Base-by-base conservation (phyloP, 2,113 vertebrate genomes). In the Pristiophorus japonicus region DNA sequence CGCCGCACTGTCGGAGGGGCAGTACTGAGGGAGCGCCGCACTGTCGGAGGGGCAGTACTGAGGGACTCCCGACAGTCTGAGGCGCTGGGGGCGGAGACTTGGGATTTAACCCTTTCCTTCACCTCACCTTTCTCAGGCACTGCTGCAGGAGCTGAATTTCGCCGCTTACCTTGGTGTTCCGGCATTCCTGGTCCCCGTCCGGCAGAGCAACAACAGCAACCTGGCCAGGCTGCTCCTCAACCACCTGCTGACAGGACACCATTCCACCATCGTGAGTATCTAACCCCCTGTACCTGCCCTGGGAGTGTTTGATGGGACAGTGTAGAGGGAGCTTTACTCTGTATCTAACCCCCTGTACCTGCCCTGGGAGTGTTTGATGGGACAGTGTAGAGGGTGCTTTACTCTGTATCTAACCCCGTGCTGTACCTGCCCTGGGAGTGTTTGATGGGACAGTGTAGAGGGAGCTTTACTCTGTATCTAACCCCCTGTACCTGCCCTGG, bases 111-210 rank as follows among this genome's bases (percentile, higher is more conserved):
- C 14, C 34, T 11, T 73, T 38, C 1, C 38, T 22, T 45, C 96
- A 95, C 30, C 65, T 24, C 96, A 96, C 96, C 30, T 66, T 24
- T 96, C 51, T 10, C 96, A 99, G 98, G 98, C 98, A 95, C 97
- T 99, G 96, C 96, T 97, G 78, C 98, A 99, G 97, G 98, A 99
- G 96, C 96, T 99, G 95, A 98, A 99, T 97, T 99, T 99, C 96
- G 98, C 98, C 20, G 98, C 98, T 2, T 99, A 99, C 97, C 97
- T 99, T 96, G 98, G 98, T 55, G 98, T 99, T 95, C 98, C 98
- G 3, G 98, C 98, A 38, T 98, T 99, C 95, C 98, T 99, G 96
- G 96, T 99, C 30, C 98, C 98, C 1, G 94, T 99, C 95, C 98
- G 95, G 95, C 97, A 98, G 42, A 96, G 97, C 27, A 96, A 97